A percentile compares a stretch with the other conserved stretches of the same genome.
These are phyloP conservation scores for Meloidogyne exigua DNA, from an alignment of 1,140 invertebrate species.

Conservation along the genomic window DNA sequence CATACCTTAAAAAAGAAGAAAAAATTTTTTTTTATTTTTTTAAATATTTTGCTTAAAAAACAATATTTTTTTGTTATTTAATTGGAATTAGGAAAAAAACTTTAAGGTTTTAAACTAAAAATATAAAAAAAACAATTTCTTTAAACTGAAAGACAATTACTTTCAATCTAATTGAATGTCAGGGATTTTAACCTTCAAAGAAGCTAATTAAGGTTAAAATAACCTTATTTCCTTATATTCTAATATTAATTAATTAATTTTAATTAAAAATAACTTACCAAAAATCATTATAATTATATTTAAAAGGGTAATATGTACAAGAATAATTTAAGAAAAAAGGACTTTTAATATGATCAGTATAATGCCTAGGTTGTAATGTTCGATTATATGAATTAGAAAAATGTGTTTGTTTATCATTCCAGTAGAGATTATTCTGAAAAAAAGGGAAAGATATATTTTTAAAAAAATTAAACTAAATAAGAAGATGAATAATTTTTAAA, in stretches of 20 bases:
- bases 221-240: no score
- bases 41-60: no score
- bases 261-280: constrained; percentile 6
- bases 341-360: background rate
- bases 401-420: constrained; percentile 15
- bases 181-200: no score
- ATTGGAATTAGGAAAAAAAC: no score
- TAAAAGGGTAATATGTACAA: constrained; percentile 12
- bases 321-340: constrained; percentile 21
- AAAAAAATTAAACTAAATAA: constrained; percentile 3
- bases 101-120: no score
- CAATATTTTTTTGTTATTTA: no score
- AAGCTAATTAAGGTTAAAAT: no score
- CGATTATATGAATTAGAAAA: constrained; percentile 12
- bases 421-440: constrained; percentile 6
- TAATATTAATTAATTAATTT: background rate
- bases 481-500: background rate
- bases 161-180: no score
- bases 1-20: background rate
- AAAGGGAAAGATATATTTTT: background rate
- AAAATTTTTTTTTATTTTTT: background rate
- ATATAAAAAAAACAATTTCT: no score
- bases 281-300: constrained; percentile 19
- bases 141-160: no score
- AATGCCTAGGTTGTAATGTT: constrained; percentile 12